Percentiles rank a stretch among this genome's conserved stretches.
phyloP scores from a whole-genome alignment of 2,113 vertebrate species.

The Prunella himalayana region DNA sequence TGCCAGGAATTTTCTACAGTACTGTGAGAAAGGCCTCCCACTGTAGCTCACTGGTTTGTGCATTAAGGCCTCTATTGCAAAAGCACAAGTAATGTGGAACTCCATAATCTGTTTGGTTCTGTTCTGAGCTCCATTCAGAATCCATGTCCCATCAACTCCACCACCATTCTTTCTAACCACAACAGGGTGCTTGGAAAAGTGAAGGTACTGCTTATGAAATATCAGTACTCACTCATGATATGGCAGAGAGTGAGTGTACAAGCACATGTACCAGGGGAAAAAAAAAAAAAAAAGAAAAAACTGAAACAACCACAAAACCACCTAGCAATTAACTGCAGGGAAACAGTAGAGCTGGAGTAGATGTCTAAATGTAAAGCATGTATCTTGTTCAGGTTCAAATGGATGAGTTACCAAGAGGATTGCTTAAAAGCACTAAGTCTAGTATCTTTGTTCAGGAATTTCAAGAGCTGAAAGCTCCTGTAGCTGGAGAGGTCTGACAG shows the following conservation, averaged over 20 bases:
- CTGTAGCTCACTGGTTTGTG: background rate
- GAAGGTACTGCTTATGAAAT: background rate
- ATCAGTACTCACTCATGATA: background rate
- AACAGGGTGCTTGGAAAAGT: background rate
- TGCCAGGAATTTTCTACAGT: background rate
- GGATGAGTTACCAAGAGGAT: background rate
- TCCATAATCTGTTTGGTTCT: background rate
- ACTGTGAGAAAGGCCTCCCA: background rate
- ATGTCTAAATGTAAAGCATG: background rate
- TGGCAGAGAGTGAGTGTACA: background rate
- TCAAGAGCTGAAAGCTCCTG: background rate
- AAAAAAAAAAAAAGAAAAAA: rapidly evolving
- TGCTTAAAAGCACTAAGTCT: background rate
- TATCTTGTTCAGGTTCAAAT: background rate
- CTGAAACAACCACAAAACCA: background rate
- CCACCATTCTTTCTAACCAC: background rate
- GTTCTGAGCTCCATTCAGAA: background rate
- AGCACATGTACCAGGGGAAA: background rate
- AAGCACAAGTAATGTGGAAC: background rate
- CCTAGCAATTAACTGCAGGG: background rate
- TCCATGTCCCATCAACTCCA: background rate
- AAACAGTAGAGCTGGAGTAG: background rate
- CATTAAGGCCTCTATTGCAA: background rate
- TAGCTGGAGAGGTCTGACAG: background rate
- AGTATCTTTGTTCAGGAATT: background rate